phyloP scores from a whole-genome alignment of 2,888 invertebrate species.

The Nemurella pictetii region DNA sequence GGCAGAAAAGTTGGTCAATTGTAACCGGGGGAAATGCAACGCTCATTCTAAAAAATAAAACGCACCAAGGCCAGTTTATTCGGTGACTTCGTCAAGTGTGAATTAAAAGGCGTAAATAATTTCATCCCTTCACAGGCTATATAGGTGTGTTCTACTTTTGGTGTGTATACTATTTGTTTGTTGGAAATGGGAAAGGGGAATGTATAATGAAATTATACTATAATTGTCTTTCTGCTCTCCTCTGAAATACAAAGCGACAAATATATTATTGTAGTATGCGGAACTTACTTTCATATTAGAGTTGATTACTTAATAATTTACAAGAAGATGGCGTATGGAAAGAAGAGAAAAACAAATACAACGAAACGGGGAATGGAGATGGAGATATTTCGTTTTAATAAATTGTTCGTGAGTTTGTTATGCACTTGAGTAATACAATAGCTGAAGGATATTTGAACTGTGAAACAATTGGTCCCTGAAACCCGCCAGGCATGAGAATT shows the following conservation, averaged over 20 bases:
- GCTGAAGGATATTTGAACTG: not conserved
- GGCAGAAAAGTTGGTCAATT: not conserved
- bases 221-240: slow-evolving; percentile 12
- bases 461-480: not conserved
- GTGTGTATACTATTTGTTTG: not conserved
- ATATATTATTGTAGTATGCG: not conserved
- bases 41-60: not conserved
- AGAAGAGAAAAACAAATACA: not conserved
- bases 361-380: not conserved
- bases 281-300: not conserved
- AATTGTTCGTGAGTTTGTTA: not conserved
- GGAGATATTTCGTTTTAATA: not conserved
- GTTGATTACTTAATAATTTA: slow-evolving; percentile 14
- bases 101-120: not conserved
- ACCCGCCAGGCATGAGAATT: not conserved
- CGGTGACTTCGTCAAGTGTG: not conserved
- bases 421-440: not conserved
- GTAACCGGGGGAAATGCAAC: not conserved
- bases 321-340: not conserved
- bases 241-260: not conserved
- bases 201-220: slow-evolving; percentile 14
- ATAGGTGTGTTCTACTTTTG: not conserved
- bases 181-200: not conserved
- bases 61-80: not conserved
- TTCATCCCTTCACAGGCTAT: not conserved